Evolutionary conservation across 2,888 invertebrate species (phyloP), one percentile per base, ranked within the genome.

Genomic region (Caenorhabditis uteleia): DNA sequence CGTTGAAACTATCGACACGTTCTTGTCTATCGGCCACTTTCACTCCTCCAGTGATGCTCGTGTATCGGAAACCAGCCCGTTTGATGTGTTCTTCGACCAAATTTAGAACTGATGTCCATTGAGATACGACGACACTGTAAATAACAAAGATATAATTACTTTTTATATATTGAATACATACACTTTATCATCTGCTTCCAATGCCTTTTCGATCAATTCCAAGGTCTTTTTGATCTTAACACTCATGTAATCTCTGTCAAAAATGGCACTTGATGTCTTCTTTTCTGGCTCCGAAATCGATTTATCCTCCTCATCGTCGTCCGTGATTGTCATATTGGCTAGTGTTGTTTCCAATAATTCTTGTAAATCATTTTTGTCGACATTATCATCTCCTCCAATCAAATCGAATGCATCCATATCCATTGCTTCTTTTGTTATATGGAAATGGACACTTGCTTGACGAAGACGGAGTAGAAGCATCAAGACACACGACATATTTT

Each of bases 381-480:
- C 59, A 25, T 60, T 44, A 3, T 67, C 69, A 16, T 60, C 66
- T n/a, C 62, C 68, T n/a, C 70, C 71, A 36, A 71, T 65, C 7
- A 69, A 40, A 31, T 74, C 56, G 55, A 79, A 79, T 8, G 79
- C 79, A 26, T 79, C 77, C 53, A 78, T 61, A 38, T 79, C 78
- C 43, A 79, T 60, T 27, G 74, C 77, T 48, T 72, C 83, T 77
- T 88, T 88, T 74, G 93, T 91, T 16, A 95, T 87, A 0, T 90
- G 89, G 26, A 93, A 90, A 86, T 95, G 94, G 81, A 91, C 91
- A 82, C 92, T 92, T 59, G 91, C 89, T 83, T 97, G 95, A 0
- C 95, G 87, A 58, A 95, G 85, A 12, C 95, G 88, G 51, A 95
- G 85, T 14, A 95, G 83, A 2, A 94, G 86, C 0, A 93, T 90